Evolutionary conservation across 1,140 invertebrate genomes (phyloP).

Genomic region (Druon quercuslanigerum): DNA sequence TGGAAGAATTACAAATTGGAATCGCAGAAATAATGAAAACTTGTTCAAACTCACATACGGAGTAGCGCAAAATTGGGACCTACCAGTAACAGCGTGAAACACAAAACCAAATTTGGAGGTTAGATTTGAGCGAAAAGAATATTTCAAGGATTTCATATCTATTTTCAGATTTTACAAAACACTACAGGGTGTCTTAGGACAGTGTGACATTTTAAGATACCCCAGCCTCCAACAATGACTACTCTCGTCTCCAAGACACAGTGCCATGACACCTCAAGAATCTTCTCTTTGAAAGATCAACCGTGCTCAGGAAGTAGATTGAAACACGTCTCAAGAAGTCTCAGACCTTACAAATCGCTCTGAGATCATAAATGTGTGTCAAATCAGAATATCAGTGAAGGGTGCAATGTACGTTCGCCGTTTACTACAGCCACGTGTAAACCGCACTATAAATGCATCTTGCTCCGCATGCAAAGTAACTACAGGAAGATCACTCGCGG

Average conservation of each 20-base stretch:
- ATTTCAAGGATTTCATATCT: too few relatives aligned
- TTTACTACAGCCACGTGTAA: conserved; percentile 17
- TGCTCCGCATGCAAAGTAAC: background rate
- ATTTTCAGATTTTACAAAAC: background rate
- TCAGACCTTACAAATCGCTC: background rate
- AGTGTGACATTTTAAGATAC: conserved; percentile 15
- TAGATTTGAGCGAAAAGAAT: too few relatives aligned
- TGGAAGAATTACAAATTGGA: too few relatives aligned
- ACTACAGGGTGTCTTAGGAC: background rate
- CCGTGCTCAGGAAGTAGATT: background rate
- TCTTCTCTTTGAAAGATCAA: conserved; percentile 12
- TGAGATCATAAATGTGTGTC: background rate
- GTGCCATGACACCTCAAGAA: conserved; percentile 24
- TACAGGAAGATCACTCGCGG: conserved; percentile 4
- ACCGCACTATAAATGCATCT: conserved; percentile 11
- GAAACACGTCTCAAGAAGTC: background rate
- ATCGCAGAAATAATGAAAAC: too few relatives aligned
- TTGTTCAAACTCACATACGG: too few relatives aligned
- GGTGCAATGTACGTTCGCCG: conserved; percentile 10
- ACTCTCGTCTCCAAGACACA: background rate
- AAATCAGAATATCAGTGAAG: conserved; percentile 7
- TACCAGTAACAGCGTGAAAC: too few relatives aligned
- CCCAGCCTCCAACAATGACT: conserved; percentile 11
- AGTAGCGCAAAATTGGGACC: too few relatives aligned
- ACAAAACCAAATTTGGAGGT: too few relatives aligned